A percentile compares a stretch with the other conserved stretches of the same genome.
Evolutionary conservation across 2,113 vertebrate species (phyloP).

Genomic region (Oryzias javanicus): DNA sequence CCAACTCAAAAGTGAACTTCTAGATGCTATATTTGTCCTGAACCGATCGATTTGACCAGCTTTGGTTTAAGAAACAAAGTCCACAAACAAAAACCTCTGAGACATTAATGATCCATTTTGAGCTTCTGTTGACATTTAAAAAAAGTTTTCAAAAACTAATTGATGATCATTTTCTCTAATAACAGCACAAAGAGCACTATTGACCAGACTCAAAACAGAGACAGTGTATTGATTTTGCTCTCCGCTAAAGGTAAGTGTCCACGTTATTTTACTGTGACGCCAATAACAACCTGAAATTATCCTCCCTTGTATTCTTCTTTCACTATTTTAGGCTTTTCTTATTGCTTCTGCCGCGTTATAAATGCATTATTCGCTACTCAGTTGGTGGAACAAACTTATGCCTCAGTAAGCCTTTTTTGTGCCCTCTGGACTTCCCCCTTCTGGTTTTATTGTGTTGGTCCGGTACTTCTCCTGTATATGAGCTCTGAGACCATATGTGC

Average conservation of each 20-base stretch:
- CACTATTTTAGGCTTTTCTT: slow-evolving; percentile 1
- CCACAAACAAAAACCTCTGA: slow-evolving; percentile 20
- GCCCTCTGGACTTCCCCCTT: slow-evolving; percentile 28
- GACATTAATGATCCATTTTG: slow-evolving; percentile 30
- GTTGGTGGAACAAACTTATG: slow-evolving; percentile 30
- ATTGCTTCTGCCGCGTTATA: slow-evolving; percentile 15
- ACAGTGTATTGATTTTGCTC: slow-evolving; percentile 58
- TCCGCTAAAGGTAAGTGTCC: slow-evolving; percentile 44
- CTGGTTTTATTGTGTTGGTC: slow-evolving; percentile 26
- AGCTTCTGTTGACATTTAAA: slow-evolving; percentile 58
- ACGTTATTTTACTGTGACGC: slow-evolving; percentile 42
- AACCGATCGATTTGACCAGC: not conserved
- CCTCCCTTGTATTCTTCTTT: slow-evolving; percentile 4
- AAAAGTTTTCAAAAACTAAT: slow-evolving; percentile 56
- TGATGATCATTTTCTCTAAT: slow-evolving; percentile 54
- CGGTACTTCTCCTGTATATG: slow-evolving; percentile 23
- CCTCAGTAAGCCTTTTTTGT: slow-evolving; percentile 21
- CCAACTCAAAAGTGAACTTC: no score
- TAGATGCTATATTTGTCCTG: not conserved
- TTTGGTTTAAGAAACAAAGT: slow-evolving; percentile 32
- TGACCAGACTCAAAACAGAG: slow-evolving; percentile 59
- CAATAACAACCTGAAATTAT: slow-evolving; percentile 26
- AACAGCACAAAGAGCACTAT: slow-evolving; percentile 46
- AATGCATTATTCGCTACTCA: slow-evolving; percentile 26
- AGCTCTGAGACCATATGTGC: slow-evolving; percentile 9